Conservation (phyloP, 1,140 invertebrate species). For the Meloidogyne chitwoodi region DNA sequence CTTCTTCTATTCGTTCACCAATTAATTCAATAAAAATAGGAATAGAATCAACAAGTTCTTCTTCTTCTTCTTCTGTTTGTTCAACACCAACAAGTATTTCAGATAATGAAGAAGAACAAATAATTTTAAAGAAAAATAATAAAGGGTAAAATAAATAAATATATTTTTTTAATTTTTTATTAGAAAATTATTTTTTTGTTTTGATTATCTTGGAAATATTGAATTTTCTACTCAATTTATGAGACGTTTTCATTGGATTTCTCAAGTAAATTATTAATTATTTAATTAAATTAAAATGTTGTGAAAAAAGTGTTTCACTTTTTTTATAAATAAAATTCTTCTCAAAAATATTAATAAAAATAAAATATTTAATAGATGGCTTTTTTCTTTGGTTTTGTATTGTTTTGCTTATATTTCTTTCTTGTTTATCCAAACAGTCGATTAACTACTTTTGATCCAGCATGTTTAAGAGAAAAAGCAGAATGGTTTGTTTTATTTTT, state of each 20-base stretch:
- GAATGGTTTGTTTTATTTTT: slow-evolving; percentile 20
- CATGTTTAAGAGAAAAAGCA: slow-evolving; percentile 34
- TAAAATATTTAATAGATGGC: slow-evolving; percentile 48
- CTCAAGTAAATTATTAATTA: slow-evolving; percentile 40
- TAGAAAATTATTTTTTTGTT: slow-evolving; percentile 25
- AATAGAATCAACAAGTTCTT: slow-evolving; percentile 11
- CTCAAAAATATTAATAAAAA: no score
- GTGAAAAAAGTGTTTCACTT: neutral
- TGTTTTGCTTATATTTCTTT: slow-evolving; percentile 45
- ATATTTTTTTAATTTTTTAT: neutral
- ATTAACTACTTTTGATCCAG: slow-evolving; percentile 42
- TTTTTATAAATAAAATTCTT: neutral
- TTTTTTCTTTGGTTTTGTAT: slow-evolving; percentile 57
- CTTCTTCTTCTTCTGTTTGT: neutral
- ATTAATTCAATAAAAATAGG: slow-evolving; percentile 14
- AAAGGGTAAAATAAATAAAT: neutral
- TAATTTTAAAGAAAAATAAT: neutral
- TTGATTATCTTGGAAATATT: slow-evolving; percentile 25
- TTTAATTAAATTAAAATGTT: no score
- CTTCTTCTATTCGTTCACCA: neutral
- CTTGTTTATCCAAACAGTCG: slow-evolving; percentile 57
- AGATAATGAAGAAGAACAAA: neutral
- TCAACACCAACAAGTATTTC: neutral
- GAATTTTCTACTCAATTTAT: slow-evolving; percentile 48
- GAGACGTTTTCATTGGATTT: slow-evolving; percentile 57